Base-by-base conservation (phyloP, 2,797 vertebrate genomes). In the Pseudotriccus pelzelni region DNA sequence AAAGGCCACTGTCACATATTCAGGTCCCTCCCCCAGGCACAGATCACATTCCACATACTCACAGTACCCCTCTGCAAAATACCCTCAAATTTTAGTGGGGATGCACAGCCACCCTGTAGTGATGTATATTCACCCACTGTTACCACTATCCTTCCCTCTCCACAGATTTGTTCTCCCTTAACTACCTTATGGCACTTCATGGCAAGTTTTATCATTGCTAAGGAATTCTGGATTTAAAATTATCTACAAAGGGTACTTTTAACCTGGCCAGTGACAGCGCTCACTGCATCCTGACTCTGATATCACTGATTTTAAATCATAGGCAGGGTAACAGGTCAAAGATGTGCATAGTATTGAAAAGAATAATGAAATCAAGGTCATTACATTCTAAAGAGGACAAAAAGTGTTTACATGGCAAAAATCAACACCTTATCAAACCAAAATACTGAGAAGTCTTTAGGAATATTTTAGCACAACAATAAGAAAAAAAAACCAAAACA, bases 41-140 rank as follows among this genome's bases (percentile, higher is more conserved):
- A 46, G 27, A 14, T 4, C 1, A 1, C 18, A 27, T 0, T 37
- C 43, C 43, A 43, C 43, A 19, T 43, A 43, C 43, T 13, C 30
- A 7, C 53, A 69, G 34, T 8, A 46, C 56, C 46, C 10, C 62
- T 25, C 44, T 21, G 25, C 39, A 32, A 10, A 1, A 28, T 2
- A 20, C 32, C 44, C 28, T n/a, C 14, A 1, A 3, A 19, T 36
- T 64, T 27, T 6, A 34, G 12, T 5, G 6, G 21, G 7, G 14
- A 39, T 32, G 27, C 10, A 49, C 23, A 14, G 44, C 37, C 30
- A 17, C 22, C 13, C 37, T 21, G 2, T 0, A 23, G 20, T 19
- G 27, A 23, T 44, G 14, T 19, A 10, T 44, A 34, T 43, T 58
- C 32, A 43, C 7, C 19, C 32, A 7, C 13, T 70, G 18, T 13